Evolutionary conservation across 2,888 invertebrate genomes (phyloP).

Genomic region (Himalopsyche tibetana): DNA sequence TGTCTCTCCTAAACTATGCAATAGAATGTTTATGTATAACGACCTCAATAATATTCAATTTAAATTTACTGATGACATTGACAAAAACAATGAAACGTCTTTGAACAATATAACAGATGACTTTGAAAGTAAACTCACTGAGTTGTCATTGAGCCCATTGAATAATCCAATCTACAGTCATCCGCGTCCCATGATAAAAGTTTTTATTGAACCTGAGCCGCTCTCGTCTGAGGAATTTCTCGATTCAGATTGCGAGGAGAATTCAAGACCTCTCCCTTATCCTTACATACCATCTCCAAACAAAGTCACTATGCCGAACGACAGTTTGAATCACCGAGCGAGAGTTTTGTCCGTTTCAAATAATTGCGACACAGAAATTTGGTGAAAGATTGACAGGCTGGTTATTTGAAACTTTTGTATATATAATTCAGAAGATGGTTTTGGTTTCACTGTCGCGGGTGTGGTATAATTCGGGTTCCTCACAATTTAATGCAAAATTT

Average conservation of each 20-base stretch:
- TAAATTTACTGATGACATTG: conserved; percentile 61
- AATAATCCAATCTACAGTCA: conserved; percentile 73
- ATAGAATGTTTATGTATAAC: conserved; percentile 70
- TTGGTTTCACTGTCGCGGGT: conserved; percentile 52
- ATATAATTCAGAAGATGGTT: conserved; percentile 57
- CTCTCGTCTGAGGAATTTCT: conserved; percentile 73
- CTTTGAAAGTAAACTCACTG: conserved; percentile 73
- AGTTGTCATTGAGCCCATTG: conserved; percentile 74
- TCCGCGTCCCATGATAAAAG: conserved; percentile 68
- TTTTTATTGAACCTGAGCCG: conserved; percentile 56
- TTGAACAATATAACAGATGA: conserved; percentile 55
- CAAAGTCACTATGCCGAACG: conserved; percentile 80
- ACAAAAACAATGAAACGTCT: conserved; percentile 53
- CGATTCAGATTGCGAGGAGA: conserved; percentile 75
- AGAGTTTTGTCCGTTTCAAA: conserved; percentile 80
- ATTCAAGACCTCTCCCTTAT: conserved; percentile 74
- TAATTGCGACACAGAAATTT: conserved; percentile 85
- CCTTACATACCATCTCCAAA: conserved; percentile 72
- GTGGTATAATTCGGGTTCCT: conserved; percentile 57
- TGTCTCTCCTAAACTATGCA: conserved; percentile 78
- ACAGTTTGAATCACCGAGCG: conserved; percentile 80
- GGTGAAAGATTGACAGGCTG: conserved; percentile 74
- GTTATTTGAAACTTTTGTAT: conserved; percentile 46
- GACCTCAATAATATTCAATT: conserved; percentile 63
- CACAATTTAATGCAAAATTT: conserved; percentile 28